Conservation (phyloP, 2,888 invertebrate species). For the Gisinianus flammeolus region DNA sequence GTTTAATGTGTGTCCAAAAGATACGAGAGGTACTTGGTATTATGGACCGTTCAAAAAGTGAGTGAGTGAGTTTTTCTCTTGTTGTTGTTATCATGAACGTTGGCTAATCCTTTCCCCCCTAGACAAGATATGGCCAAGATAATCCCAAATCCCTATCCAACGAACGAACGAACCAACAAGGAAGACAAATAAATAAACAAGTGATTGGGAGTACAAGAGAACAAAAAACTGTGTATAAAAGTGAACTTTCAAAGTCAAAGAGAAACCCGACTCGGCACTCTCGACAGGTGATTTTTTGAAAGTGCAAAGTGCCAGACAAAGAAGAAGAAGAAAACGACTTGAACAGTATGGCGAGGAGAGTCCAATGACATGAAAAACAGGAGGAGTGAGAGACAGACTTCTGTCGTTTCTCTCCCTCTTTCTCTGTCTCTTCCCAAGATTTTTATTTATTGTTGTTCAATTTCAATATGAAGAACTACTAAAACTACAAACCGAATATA, state of each 20-base stretch:
- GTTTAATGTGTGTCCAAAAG: no score
- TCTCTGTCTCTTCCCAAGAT: not conserved
- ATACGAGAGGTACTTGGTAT: no score
- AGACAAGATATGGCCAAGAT: no score
- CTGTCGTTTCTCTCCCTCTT: not conserved
- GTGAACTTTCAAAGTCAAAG: not conserved
- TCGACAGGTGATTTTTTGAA: no score
- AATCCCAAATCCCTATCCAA: not conserved
- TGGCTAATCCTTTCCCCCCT: no score
- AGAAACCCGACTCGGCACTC: not conserved
- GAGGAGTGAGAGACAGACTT: not conserved
- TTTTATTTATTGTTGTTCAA: constrained; percentile 13
- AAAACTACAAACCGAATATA: not conserved
- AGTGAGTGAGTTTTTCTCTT: no score
- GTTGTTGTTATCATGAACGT: no score
- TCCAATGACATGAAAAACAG: not conserved
- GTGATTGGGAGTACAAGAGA: not conserved
- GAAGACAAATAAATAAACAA: not conserved
- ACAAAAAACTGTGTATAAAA: no score
- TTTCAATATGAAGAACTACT: not conserved
- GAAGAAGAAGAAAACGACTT: not conserved
- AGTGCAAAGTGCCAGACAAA: not conserved
- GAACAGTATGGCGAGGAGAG: no score
- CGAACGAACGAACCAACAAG: not conserved
- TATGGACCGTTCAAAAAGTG: no score